Evolutionary conservation across 1,140 invertebrate species (phyloP).

Genomic region (Lucilia cuprina): DNA sequence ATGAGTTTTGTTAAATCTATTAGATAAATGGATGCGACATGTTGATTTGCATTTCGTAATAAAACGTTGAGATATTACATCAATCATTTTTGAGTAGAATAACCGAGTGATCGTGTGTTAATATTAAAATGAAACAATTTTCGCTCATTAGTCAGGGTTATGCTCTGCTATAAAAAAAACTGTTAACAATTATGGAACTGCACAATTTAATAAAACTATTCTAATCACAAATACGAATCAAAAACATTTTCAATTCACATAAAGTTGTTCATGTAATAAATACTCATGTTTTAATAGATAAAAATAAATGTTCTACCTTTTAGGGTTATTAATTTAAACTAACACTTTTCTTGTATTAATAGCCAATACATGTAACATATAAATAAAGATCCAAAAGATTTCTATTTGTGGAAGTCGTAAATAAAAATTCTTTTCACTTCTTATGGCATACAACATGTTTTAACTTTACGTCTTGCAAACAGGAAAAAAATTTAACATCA

Average conservation of each 20-base stretch:
- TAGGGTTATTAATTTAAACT: not conserved
- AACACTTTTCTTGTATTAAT: not conserved
- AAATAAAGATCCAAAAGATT: not conserved
- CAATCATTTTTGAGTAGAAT: not conserved
- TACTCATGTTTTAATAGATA: not conserved
- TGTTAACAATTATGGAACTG: no score
- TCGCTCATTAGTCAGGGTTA: no score
- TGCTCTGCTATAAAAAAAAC: no score
- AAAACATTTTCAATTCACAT: no score
- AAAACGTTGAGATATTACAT: not conserved
- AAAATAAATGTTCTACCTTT: not conserved
- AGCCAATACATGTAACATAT: not conserved
- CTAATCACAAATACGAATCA: no score
- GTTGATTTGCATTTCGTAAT: conserved; percentile 27
- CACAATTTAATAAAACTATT: no score
- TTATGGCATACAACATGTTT: not conserved
- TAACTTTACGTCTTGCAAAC: not conserved
- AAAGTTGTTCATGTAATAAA: no score
- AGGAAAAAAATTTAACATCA: not conserved
- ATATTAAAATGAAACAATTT: not conserved
- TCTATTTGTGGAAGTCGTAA: not conserved
- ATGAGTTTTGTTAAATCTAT: not conserved
- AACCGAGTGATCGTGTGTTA: not conserved
- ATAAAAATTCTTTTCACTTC: not conserved
- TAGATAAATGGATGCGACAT: not conserved